Evolutionary conservation across 2,113 vertebrate species (phyloP).

Genomic region (Heterocephalus glaber): DNA sequence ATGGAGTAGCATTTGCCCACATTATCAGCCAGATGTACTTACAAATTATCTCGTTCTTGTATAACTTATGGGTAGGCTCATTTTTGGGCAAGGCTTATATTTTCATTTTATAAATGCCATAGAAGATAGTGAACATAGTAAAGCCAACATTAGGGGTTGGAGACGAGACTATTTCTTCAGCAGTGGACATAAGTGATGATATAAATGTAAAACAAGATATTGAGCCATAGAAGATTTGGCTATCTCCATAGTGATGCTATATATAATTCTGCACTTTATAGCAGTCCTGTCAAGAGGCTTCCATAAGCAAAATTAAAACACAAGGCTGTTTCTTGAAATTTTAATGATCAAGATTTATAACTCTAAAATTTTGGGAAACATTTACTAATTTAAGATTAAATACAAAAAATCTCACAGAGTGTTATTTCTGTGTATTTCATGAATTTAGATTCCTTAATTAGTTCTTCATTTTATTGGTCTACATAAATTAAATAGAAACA

Average conservation of each 20-base stretch:
- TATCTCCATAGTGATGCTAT: constrained; percentile 23
- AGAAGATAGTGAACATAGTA: constrained; percentile 41
- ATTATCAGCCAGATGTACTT: not conserved
- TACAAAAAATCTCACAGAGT: constrained; percentile 10
- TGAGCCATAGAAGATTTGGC: not conserved
- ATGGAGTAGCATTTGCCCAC: not conserved
- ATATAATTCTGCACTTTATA: constrained; percentile 24
- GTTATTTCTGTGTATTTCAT: constrained; percentile 11
- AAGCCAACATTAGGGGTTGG: not conserved
- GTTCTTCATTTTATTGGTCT: constrained; percentile 1
- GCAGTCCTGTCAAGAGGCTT: constrained; percentile 30
- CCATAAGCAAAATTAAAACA: constrained; percentile 42
- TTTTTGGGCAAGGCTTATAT: constrained; percentile 34
- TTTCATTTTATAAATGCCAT: constrained; percentile 44
- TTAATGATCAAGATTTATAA: not conserved
- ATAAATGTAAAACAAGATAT: constrained; percentile 25
- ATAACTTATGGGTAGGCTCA: constrained; percentile 17
- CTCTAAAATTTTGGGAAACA: constrained; percentile 32
- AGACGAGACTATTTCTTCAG: constrained; percentile 30
- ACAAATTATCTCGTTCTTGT: not conserved
- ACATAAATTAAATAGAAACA: constrained; percentile 53
- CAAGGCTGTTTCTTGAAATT: constrained; percentile 47
- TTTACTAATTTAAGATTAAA: constrained; percentile 42
- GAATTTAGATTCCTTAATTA: constrained; percentile 39
- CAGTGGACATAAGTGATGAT: constrained; percentile 28